Percentiles rank a stretch among this genome's conserved stretches.
Conservation (phyloP, 2,888 invertebrate species). For the Monoplex corrugatus region DNA sequence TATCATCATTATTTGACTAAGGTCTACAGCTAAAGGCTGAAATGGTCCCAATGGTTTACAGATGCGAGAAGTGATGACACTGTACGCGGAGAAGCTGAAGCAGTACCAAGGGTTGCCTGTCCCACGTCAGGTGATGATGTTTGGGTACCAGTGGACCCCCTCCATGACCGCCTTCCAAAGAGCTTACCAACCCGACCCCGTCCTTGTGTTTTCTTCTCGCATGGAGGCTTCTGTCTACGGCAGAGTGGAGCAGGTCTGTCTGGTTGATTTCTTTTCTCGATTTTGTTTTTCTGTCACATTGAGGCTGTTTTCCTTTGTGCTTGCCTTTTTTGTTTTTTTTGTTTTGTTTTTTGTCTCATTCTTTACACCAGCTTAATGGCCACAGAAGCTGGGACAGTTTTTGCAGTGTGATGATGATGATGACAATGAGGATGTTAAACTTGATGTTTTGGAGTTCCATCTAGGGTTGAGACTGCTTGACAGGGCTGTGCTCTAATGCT, state of each 20-base stretch:
- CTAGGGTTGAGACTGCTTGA: no score
- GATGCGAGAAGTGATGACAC: constrained; percentile 61
- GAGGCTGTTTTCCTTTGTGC: no score
- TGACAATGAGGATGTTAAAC: no score
- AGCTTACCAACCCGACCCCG: constrained; percentile 84
- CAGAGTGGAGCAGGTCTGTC: constrained; percentile 73
- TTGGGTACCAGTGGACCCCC: constrained; percentile 86
- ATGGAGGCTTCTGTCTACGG: constrained; percentile 89
- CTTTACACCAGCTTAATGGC: no score
- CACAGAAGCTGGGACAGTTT: no score
- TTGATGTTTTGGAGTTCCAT: no score
- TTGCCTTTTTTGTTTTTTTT: no score
- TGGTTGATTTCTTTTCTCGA: no score
- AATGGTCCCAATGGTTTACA: neutral
- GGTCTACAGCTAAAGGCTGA: neutral
- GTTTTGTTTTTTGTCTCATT: no score
- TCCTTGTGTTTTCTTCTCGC: constrained; percentile 88
- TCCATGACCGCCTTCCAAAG: constrained; percentile 84
- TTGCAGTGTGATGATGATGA: no score
- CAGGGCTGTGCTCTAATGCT: no score
- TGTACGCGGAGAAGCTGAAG: constrained; percentile 58
- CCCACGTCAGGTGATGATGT: constrained; percentile 74
- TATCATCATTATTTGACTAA: neutral
- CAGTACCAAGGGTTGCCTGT: constrained; percentile 55
- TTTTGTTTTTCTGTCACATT: no score